Base-by-base conservation (phyloP, 2,888 invertebrate genomes). In the Rhaphigaster nebulosa region DNA sequence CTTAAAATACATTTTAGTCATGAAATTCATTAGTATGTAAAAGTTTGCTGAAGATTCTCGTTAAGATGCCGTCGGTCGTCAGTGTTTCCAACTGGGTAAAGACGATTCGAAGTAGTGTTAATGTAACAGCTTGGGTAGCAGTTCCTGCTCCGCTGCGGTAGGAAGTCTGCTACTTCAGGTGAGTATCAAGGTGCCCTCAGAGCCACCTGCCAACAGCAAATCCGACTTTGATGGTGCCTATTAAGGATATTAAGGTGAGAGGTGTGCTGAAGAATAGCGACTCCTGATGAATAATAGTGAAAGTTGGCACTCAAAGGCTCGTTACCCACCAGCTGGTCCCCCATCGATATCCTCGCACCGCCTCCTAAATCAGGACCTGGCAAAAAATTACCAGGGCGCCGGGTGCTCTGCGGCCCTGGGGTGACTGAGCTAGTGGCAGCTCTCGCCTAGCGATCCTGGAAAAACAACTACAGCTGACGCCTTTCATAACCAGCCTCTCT, bases 221-320 rank as follows among this genome's bases (percentile, higher is more conserved):
- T 80, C 80, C 80, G 26, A 80, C 80, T 80, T 80, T 80, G 80
- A 80, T 80, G 80, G 38, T 12, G 80, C 80, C 80, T 80, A 80
- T 80, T 80, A 80, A 80, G 80, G 80, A 38, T 80, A 80, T 80
- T 80, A 80, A 80, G 80, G 80, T 80, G 80, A 41, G 80, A 38
- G 38, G 41, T 26, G 41, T 13, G 41, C 80, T 23, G 80, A 80
- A 80, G 80, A 80, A 80, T 80, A 45, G 23, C 80, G 41, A 20
- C 41, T 38, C 5, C 41, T 45, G 80, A 80, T 80, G 80, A 80
- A 80, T 80, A 41, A 80, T 80, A 80, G 80, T 45, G 80, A 23
- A 80, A 80, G 80, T 80, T 80, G 80, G 23, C 41, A 10, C 80
- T 80, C 80, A 80, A 80, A 80, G 80, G 23, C 23, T 80, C 80